Evolutionary conservation across 2,113 vertebrate species (phyloP).

Genomic region (Nanorana parkeri): DNA sequence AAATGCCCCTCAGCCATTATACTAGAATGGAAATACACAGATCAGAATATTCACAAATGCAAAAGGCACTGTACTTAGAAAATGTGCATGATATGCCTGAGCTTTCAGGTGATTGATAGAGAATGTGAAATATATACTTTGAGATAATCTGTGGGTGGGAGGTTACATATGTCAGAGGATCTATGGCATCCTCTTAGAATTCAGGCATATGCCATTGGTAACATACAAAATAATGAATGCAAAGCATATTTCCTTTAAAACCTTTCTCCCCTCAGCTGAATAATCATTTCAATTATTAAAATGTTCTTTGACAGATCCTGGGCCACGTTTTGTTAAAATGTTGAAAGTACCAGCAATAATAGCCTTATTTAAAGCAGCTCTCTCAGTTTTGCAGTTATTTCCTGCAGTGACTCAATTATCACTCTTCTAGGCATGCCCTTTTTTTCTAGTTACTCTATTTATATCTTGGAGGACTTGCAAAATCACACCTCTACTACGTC

Average conservation of each 20-base stretch:
- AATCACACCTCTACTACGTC: conserved; percentile 6
- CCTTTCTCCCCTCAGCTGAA: neutral
- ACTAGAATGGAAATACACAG: neutral
- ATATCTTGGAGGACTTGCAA: conserved; percentile 24
- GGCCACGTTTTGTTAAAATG: conserved; percentile 31
- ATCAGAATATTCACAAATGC: neutral
- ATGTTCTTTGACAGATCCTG: conserved; percentile 26
- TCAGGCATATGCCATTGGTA: conserved; percentile 1
- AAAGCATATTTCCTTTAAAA: conserved; percentile 3
- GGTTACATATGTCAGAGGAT: conserved; percentile 5
- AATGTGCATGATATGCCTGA: neutral
- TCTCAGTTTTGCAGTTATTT: conserved; percentile 6
- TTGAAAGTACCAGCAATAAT: conserved; percentile 12
- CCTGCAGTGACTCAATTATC: conserved; percentile 15
- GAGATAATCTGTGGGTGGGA: neutral
- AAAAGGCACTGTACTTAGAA: neutral
- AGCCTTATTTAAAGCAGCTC: conserved; percentile 12
- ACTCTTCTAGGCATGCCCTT: conserved; percentile 15
- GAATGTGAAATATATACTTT: neutral
- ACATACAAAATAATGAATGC: conserved; percentile 6
- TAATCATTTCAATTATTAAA: conserved; percentile 31
- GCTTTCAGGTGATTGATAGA: neutral
- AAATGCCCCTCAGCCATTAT: conserved; percentile 10
- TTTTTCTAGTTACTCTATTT: conserved; percentile 17
- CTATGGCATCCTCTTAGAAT: neutral